phyloP scores from a whole-genome alignment of 1,140 invertebrate genomes.

The Mycetomoellerius zeteki region DNA sequence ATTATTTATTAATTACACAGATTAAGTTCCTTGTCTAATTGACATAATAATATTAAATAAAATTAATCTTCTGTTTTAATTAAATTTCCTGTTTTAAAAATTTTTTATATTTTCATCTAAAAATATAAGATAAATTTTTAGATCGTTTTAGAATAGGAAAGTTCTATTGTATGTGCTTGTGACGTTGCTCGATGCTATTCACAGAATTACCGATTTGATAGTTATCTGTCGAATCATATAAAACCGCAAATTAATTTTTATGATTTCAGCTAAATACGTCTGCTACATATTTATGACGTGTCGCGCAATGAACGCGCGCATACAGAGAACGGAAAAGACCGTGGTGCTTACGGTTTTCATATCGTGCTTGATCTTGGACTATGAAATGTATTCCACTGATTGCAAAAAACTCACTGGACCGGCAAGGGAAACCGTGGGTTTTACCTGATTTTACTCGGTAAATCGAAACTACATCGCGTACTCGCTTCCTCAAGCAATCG shows the following conservation, averaged over 20 bases:
- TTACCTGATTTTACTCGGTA: constrained; percentile 29
- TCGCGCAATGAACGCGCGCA: constrained; percentile 21
- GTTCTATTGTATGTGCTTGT: background rate
- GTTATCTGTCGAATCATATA: constrained; percentile 17
- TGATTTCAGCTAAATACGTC: background rate
- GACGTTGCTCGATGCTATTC: background rate
- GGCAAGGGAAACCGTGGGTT: constrained; percentile 34
- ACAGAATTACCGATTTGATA: background rate
- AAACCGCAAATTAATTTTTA: constrained; percentile 44
- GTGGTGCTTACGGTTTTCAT: background rate
- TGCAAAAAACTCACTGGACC: constrained; percentile 29
- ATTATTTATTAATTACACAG: background rate
- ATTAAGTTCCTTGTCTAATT: constrained; percentile 1
- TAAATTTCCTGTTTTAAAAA: background rate
- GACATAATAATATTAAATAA: background rate
- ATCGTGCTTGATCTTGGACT: constrained; percentile 54
- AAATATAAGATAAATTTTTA: background rate
- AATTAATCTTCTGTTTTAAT: background rate
- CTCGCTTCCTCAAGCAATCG: constrained; percentile 17
- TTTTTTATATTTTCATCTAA: background rate
- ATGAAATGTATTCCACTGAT: constrained; percentile 28
- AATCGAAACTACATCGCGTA: constrained; percentile 30
- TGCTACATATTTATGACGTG: constrained; percentile 40
- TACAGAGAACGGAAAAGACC: constrained; percentile 24
- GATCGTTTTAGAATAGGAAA: background rate